Percentiles rank a stretch among this genome's conserved stretches.
phyloP scores from a whole-genome alignment of 92 coral and sea anemone genomes.

The Porites rus region DNA sequence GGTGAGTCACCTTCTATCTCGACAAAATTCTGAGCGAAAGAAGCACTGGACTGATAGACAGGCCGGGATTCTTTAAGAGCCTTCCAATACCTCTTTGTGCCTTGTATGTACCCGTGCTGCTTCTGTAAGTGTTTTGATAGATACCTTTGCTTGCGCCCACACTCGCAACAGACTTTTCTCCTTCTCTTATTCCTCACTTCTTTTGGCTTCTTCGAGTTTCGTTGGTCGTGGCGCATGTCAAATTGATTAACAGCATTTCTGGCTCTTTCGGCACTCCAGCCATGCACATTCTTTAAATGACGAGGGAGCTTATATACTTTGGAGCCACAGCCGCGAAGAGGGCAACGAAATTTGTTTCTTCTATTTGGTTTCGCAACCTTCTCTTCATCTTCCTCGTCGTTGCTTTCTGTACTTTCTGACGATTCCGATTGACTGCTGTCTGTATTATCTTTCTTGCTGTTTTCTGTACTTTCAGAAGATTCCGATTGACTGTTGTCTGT shows the following conservation, averaged over 20 bases:
- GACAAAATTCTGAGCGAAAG: not conserved
- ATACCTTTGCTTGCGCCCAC: constrained; percentile 20
- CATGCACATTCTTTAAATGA: constrained; percentile 14
- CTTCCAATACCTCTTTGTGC: constrained; percentile 4
- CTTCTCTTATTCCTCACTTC: not conserved
- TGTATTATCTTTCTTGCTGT: not conserved
- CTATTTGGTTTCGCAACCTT: not conserved
- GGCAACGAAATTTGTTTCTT: constrained; percentile 18
- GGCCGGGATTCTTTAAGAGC: constrained; percentile 10
- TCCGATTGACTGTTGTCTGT: constrained; percentile 6
- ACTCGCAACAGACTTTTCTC: constrained; percentile 1
- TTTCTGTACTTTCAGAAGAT: not conserved
- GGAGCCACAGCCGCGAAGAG: constrained; percentile 15
- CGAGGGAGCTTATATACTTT: constrained; percentile 12
- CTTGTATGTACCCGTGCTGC: not conserved
- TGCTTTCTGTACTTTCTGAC: not conserved
- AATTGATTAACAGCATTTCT: constrained; percentile 11
- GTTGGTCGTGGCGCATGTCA: constrained; percentile 15
- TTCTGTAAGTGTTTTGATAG: constrained; percentile 31
- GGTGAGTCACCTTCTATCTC: not conserved
- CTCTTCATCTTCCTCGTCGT: not conserved
- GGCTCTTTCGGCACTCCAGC: not conserved
- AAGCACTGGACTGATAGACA: not conserved
- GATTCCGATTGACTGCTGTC: constrained; percentile 2
- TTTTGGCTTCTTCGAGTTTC: constrained; percentile 6